A percentile compares a stretch with the other conserved stretches of the same genome.
phyloP scores from a whole-genome alignment of 2,888 invertebrate species.

The Oegoconia quadripuncta region DNA sequence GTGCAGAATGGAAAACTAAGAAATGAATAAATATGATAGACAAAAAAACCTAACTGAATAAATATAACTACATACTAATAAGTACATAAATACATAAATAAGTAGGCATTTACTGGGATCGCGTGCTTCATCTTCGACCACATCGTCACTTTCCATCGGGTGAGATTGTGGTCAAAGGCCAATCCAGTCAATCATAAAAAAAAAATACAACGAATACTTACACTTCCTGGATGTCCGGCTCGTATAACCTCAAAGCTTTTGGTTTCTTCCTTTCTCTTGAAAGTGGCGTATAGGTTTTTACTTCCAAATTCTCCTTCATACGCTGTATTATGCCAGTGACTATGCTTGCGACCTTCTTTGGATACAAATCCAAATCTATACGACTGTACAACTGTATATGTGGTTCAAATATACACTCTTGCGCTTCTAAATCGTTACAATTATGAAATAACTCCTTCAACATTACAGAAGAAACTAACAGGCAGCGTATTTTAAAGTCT shows the following conservation, averaged over 20 bases:
- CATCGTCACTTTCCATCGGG: no score
- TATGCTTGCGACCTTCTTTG: slow-evolving; percentile 69
- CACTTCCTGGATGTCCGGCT: slow-evolving; percentile 91
- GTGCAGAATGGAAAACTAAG: no score
- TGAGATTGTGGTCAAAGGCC: no score
- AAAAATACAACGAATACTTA: no score
- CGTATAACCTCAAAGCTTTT: slow-evolving; percentile 89
- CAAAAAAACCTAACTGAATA: no score
- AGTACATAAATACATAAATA: no score
- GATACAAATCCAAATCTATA: slow-evolving; percentile 81
- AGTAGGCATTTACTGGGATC: no score
- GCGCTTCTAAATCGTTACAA: slow-evolving; percentile 61
- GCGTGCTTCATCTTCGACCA: no score
- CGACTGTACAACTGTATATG: slow-evolving; percentile 76
- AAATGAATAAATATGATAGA: no score
- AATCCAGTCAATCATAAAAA: no score
- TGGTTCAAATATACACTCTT: slow-evolving; percentile 71
- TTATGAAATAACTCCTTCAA: slow-evolving; percentile 79
- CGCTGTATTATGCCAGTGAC: slow-evolving; percentile 62
- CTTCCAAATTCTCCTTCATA: slow-evolving; percentile 69
- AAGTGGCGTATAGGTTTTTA: slow-evolving; percentile 79
- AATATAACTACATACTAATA: no score
- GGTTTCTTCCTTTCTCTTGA: slow-evolving; percentile 84
- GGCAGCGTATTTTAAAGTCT: slow-evolving; percentile 81
- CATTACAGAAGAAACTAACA: slow-evolving; percentile 77